A percentile compares a stretch with the other conserved stretches of the same genome.
Evolutionary conservation across 2,113 vertebrate genomes (phyloP).

Genomic region (Callocephalon fimbriatum): DNA sequence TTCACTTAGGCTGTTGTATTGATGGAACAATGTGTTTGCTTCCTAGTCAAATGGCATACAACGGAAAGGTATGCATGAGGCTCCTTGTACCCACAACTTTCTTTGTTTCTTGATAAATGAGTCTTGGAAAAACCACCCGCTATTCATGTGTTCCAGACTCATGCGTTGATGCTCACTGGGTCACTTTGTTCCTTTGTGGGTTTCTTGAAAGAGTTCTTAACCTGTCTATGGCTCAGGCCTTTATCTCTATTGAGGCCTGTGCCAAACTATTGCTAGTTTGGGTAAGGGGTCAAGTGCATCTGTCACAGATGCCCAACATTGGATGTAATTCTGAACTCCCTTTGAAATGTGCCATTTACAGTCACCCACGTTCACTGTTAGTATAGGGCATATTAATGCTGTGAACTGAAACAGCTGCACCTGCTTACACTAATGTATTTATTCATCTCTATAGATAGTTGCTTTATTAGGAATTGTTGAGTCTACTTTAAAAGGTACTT

Average conservation of each 20-base stretch:
- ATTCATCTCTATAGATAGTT: not conserved
- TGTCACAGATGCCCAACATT: not conserved
- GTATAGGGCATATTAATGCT: accelerated
- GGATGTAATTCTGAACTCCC: not conserved
- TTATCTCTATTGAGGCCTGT: not conserved
- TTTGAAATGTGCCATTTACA: not conserved
- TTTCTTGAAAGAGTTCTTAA: not conserved
- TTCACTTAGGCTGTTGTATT: not conserved
- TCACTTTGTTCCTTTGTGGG: not conserved
- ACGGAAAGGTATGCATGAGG: not conserved
- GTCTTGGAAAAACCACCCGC: not conserved
- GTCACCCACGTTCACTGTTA: accelerated
- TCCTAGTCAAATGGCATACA: not conserved
- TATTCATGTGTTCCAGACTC: not conserved
- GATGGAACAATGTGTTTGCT: not conserved
- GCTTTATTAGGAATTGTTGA: not conserved
- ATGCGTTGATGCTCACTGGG: not conserved
- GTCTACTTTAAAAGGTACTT: not conserved
- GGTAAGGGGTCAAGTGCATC: not conserved
- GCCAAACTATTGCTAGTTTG: not conserved
- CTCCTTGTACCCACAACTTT: not conserved
- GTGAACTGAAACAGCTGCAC: not conserved
- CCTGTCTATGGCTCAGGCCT: not conserved
- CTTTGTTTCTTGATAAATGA: not conserved
- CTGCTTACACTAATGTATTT: not conserved